Evolutionary conservation across 2,113 vertebrate genomes (phyloP), one percentile per base, ranked within the genome.

Genomic region (Talpa occidentalis): DNA sequence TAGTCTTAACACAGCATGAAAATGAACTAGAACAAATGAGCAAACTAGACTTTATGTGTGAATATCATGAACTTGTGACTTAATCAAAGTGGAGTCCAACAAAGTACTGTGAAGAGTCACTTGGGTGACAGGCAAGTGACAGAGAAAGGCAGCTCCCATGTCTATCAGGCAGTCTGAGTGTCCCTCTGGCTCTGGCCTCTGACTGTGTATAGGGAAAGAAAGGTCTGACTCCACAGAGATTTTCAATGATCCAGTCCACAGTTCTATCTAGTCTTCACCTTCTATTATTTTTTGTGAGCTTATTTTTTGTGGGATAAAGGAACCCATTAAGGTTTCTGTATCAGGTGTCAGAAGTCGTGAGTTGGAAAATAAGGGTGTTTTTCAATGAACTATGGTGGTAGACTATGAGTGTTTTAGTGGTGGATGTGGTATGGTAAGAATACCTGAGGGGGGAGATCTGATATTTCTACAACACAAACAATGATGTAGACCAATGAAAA

Each of bases 21-120:
- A 88, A 86, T 82, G 85, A 84, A 47, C 26, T 26, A 52, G 64
- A 93, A 88, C 88, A 74, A 86, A 76, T 62, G 92, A 90, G 16
- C 56, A 26, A 79, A 47, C 26, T 69, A 32, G 37, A 40, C 47
- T 82, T 85, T 35, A 35, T 17, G 5, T 42, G 72, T 16, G 26
- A 88, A 26, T 8, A 42, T 30, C 37, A 87, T 22, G 42, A 59
- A 80, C 69, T 52, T 87, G 76, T 56, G 73, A 79, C 82, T 91
- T 83, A 32, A 8, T 82, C 35, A 74, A 69, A 93, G 59, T 8
- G 17, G 54, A 81, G 24, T 26, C 42, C 70, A 49, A 21, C 14
- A 77, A 73, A 47, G 14, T 62, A 26, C 67, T 42, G 69, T 59
- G 76, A 60, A 87, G 62, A 30, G 40, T 74, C 0, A 0, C 40